Percentiles rank a stretch among this genome's conserved stretches.
phyloP scores from a whole-genome alignment of 92 coral and sea anemone genomes.

The Parazoanthus atlanticus region DNA sequence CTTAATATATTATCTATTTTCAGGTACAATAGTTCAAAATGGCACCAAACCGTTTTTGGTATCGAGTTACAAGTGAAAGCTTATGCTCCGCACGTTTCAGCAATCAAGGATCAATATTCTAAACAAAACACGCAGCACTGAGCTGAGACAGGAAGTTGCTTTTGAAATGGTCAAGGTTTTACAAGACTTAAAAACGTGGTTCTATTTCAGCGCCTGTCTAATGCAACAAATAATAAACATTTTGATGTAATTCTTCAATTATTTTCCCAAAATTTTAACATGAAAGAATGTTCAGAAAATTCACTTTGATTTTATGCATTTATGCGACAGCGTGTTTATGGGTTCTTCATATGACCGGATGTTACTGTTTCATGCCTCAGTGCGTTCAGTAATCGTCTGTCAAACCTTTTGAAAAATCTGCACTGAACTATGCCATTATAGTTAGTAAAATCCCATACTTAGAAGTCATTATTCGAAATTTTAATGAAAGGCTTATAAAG shows the following conservation, averaged over 20 bases:
- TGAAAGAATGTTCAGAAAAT: too few species aligned
- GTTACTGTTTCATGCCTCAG: neutral
- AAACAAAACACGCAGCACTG: too few species aligned
- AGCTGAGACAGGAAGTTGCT: slow-evolving; percentile 4
- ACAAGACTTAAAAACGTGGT: neutral
- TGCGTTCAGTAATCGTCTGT: neutral
- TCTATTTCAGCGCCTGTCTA: neutral
- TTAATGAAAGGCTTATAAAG: neutral
- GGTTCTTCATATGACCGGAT: neutral
- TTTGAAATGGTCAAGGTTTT: neutral
- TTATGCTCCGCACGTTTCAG: neutral
- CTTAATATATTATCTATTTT: too few species aligned
- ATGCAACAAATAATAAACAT: neutral
- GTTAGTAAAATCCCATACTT: slow-evolving; percentile 4
- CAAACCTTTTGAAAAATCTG: neutral
- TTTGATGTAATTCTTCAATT: neutral
- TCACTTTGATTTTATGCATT: too few species aligned
- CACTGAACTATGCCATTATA: neutral
- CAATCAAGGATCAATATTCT: neutral
- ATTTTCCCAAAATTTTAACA: too few species aligned
- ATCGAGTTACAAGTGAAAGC: neutral
- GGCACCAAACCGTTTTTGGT: neutral
- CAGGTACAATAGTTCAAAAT: too few species aligned
- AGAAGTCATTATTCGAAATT: neutral
- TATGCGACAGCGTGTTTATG: too few species aligned